Evolutionary conservation across 1,140 invertebrate genomes (phyloP).

Genomic region (Cecropterus lyciades): DNA sequence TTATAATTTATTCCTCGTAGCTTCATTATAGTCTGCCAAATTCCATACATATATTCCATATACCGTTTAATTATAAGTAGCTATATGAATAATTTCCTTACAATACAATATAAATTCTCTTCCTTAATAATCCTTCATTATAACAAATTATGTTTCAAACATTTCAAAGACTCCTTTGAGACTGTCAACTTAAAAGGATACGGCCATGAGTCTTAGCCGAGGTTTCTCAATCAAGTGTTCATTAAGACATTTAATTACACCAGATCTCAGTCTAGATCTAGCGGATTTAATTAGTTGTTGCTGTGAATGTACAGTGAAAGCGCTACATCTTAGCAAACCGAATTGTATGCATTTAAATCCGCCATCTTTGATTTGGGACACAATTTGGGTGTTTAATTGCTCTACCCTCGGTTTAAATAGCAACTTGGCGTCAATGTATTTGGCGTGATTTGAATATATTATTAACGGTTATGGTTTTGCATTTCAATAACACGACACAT

Average conservation of each 20-base stretch:
- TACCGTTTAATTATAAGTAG: too few species aligned
- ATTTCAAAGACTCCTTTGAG: background rate
- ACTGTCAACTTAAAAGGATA: background rate
- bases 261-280: constrained; percentile 31
- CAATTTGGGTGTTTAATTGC: constrained; percentile 2
- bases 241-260: constrained; percentile 32
- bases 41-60: too few species aligned
- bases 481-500: background rate
- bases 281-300: constrained; percentile 36
- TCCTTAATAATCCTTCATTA: too few species aligned
- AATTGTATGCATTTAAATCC: constrained; percentile 2
- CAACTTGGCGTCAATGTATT: background rate
- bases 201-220: background rate
- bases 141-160: too few species aligned
- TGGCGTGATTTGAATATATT: background rate
- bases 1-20: too few species aligned
- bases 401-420: background rate
- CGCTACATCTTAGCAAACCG: background rate
- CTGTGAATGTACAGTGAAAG: background rate
- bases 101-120: too few species aligned
- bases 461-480: background rate
- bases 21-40: too few species aligned
- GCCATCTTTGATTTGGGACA: constrained; percentile 1
- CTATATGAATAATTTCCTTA: too few species aligned
- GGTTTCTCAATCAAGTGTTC: constrained; percentile 18